A percentile compares a stretch with the other conserved stretches of the same genome.
Evolutionary conservation across 2,888 invertebrate genomes (phyloP).

Genomic region (Microplitis manilae): DNA sequence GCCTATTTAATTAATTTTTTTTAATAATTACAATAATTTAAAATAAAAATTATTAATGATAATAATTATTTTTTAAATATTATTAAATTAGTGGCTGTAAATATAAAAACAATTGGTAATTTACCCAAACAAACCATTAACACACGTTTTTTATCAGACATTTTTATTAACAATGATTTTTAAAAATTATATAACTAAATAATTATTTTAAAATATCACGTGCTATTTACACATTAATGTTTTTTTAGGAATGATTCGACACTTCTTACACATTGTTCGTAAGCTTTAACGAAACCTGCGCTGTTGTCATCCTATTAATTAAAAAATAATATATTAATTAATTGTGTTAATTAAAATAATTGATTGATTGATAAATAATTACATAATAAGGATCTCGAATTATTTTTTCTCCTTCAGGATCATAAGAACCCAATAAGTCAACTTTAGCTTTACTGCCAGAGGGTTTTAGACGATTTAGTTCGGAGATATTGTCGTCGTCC

Average conservation of each 20-base stretch:
- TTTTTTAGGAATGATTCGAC: background rate
- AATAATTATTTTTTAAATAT: too few relatives aligned
- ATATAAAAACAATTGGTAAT: background rate
- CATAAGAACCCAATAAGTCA: conserved; percentile 88
- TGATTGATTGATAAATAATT: conserved; percentile 65
- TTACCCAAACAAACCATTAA: conserved; percentile 41
- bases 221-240: background rate
- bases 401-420: conserved; percentile 84
- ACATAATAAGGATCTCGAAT: conserved; percentile 96
- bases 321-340: conserved; percentile 20
- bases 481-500: conserved; percentile 90
- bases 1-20: conserved; percentile 73
- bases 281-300: conserved; percentile 83
- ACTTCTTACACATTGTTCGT: conserved; percentile 79
- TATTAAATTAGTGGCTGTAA: too few relatives aligned
- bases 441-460: conserved; percentile 80
- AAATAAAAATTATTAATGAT: too few relatives aligned
- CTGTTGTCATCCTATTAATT: conserved; percentile 76
- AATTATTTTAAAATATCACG: background rate
- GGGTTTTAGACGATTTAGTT: conserved; percentile 78
- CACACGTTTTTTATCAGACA: conserved; percentile 33
- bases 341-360: background rate
- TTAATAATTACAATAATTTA: background rate
- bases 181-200: background rate
- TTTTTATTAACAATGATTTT: background rate